Evolutionary conservation across 2,888 invertebrate genomes (phyloP).

Genomic region (Hemicrepidius hirtus): DNA sequence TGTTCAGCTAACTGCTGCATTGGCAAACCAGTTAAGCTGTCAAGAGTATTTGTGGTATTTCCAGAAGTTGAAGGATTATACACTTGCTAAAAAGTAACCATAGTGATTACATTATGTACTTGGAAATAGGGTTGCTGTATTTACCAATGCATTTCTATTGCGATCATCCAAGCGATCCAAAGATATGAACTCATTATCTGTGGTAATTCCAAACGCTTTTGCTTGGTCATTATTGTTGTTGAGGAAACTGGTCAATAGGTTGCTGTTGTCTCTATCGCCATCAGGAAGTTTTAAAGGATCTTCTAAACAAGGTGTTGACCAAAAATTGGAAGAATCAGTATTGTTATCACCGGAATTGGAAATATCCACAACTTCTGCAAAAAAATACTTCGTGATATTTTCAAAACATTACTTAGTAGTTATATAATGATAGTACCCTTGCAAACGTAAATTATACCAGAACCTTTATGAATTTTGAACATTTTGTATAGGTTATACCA

Average conservation of each 20-base stretch:
- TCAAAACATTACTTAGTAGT: too few species aligned
- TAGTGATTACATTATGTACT: constrained; percentile 4
- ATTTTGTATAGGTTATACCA: too few species aligned
- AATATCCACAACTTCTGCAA: constrained; percentile 56
- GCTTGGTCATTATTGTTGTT: constrained; percentile 67
- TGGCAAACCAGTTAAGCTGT: constrained; percentile 68
- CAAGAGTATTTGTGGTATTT: constrained; percentile 60
- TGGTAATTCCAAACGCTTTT: constrained; percentile 69
- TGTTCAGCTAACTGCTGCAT: constrained; percentile 73
- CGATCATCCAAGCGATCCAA: constrained; percentile 68
- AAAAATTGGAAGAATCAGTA: constrained; percentile 56
- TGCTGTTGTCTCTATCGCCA: constrained; percentile 63
- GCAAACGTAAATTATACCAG: too few species aligned
- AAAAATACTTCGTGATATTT: constrained; percentile 13
- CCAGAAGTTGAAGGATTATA: constrained; percentile 63
- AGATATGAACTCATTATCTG: constrained; percentile 70
- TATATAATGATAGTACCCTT: too few species aligned
- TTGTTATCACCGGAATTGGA: constrained; percentile 47
- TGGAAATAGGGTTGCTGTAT: not conserved
- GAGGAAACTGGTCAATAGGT: constrained; percentile 65
- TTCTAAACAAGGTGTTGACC: constrained; percentile 63
- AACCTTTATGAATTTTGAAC: too few species aligned
- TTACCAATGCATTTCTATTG: constrained; percentile 66
- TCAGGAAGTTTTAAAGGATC: constrained; percentile 69
- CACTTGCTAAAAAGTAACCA: constrained; percentile 63